These are phyloP conservation scores for Scolopax mira DNA, from an alignment of 2,113 vertebrate species.

Conservation along the genomic window DNA sequence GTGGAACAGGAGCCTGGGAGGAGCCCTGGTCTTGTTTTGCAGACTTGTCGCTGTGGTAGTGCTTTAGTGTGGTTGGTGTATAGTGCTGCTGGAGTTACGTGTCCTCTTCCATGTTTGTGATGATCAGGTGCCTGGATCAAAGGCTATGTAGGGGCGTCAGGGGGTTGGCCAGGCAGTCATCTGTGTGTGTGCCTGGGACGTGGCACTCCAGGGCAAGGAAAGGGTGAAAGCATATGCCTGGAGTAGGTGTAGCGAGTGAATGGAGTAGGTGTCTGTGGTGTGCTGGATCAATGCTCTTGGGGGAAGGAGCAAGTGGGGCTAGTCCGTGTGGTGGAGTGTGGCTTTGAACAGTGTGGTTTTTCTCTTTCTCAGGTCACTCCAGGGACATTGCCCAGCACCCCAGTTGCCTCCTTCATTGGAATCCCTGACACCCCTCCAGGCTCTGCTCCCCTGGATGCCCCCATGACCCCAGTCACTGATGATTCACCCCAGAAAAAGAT, in stretches of 20 bases:
- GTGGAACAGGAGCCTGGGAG: not conserved
- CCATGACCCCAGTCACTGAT: slow-evolving; percentile 86
- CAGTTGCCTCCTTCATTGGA: slow-evolving; percentile 89
- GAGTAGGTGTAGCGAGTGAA: slow-evolving; percentile 49
- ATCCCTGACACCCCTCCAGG: slow-evolving; percentile 86
- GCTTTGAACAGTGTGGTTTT: slow-evolving; percentile 75
- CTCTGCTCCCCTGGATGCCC: slow-evolving; percentile 88
- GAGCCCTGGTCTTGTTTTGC: not conserved
- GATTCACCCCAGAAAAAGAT: slow-evolving; percentile 98
- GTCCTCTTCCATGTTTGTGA: not conserved
- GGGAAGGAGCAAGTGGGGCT: slow-evolving; percentile 65
- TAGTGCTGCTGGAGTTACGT: not conserved
- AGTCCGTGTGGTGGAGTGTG: slow-evolving; percentile 62
- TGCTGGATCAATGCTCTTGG: slow-evolving; percentile 66
- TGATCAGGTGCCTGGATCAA: not conserved
- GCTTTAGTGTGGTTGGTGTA: slow-evolving; percentile 22
- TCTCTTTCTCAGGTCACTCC: slow-evolving; percentile 83
- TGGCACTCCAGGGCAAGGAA: slow-evolving; percentile 10
- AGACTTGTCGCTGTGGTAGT: not conserved
- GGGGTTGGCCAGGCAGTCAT: slow-evolving; percentile 29
- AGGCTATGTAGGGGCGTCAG: not conserved
- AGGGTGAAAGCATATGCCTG: not conserved
- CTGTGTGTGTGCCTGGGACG: not conserved
- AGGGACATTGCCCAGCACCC: slow-evolving; percentile 86
- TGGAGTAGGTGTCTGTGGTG: slow-evolving; percentile 66